A percentile compares a stretch with the other conserved stretches of the same genome.
Evolutionary conservation across 2,888 invertebrate species (phyloP).

Genomic region (Drosophila colorata): DNA sequence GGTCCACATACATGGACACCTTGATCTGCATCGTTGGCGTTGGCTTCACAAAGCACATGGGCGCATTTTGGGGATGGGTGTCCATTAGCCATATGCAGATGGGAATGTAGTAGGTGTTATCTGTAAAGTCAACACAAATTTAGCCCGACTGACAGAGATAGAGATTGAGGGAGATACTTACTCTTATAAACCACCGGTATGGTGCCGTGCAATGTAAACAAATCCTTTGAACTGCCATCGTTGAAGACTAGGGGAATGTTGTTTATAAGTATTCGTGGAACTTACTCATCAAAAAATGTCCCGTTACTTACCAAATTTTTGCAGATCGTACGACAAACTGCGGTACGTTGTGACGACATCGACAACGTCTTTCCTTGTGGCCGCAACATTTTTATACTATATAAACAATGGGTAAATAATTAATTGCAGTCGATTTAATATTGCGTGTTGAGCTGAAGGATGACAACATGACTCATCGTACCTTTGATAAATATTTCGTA

Average conservation of each 20-base stretch:
- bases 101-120: slow-evolving; percentile 96
- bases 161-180: slow-evolving; percentile 85
- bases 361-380: slow-evolving; percentile 89
- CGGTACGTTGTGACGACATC: slow-evolving; percentile 88
- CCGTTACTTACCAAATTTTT: slow-evolving; percentile 89
- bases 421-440: slow-evolving; percentile 27
- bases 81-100: slow-evolving; percentile 98
- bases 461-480: slow-evolving; percentile 78
- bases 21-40: slow-evolving; percentile 98
- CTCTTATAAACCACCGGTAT: slow-evolving; percentile 97
- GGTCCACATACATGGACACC: slow-evolving; percentile 96
- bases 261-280: neutral
- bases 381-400: slow-evolving; percentile 90
- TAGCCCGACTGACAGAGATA: neutral
- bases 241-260: slow-evolving; percentile 89
- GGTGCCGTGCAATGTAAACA: slow-evolving; percentile 95
- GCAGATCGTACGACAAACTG: slow-evolving; percentile 88
- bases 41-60: slow-evolving; percentile 97
- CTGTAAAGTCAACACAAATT: slow-evolving; percentile 83
- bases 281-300: neutral
- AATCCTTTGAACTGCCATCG: slow-evolving; percentile 92
- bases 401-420: slow-evolving; percentile 64
- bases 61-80: slow-evolving; percentile 98
- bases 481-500: slow-evolving; percentile 86
- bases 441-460: slow-evolving; percentile 22